Conservation (phyloP, 1,140 invertebrate genomes). For the Ceratosolen fusciceps region DNA sequence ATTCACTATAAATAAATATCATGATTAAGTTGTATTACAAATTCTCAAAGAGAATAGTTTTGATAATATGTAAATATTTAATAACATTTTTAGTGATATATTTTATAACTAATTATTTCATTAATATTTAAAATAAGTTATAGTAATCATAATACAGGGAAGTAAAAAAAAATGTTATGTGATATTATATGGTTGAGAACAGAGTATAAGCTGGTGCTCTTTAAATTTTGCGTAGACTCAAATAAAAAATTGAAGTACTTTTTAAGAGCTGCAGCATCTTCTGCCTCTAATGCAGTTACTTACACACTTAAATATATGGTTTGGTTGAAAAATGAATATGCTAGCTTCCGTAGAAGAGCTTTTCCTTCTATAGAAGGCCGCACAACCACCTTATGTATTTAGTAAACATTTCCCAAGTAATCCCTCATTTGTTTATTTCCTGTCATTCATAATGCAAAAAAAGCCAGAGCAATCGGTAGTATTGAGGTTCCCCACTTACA, state of each 20-base stretch:
- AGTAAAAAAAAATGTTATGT: too few species aligned
- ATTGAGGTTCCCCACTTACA: background rate
- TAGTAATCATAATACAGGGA: too few species aligned
- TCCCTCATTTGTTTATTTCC: background rate
- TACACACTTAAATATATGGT: constrained; percentile 6
- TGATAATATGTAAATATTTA: too few species aligned
- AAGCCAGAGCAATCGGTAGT: background rate
- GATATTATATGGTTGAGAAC: too few species aligned
- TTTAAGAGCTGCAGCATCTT: constrained; percentile 22
- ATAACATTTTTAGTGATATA: too few species aligned
- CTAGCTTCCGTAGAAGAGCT: constrained; percentile 22
- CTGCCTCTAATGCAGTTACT: background rate
- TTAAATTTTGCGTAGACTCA: background rate
- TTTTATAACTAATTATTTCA: too few species aligned
- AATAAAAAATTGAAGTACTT: constrained; percentile 20
- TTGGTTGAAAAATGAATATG: constrained; percentile 1
- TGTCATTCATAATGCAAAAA: constrained; percentile 5
- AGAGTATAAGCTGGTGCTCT: too few species aligned
- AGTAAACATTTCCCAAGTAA: background rate
- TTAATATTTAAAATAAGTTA: too few species aligned
- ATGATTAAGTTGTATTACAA: too few species aligned
- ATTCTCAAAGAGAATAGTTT: too few species aligned
- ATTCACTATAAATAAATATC: too few species aligned
- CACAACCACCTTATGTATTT: background rate
- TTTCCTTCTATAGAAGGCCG: background rate